Percentiles rank a stretch among this genome's conserved stretches.
Evolutionary conservation across 2,888 invertebrate genomes (phyloP).

Genomic region (Crocallis elinguaria): DNA sequence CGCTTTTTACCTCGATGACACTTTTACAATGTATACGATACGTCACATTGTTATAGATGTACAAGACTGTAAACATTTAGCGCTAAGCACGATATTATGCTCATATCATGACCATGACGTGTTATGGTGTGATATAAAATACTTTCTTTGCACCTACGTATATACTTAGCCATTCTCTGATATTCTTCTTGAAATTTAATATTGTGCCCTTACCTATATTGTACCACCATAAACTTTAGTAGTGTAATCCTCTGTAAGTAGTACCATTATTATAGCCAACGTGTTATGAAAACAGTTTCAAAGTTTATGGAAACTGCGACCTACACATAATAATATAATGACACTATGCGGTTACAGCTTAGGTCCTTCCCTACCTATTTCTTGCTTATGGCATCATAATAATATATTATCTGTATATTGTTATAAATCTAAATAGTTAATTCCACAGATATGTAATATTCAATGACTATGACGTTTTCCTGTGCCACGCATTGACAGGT

Average conservation of each 20-base stretch:
- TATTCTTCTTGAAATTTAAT: neutral
- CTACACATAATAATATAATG: neutral
- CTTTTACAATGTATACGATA: neutral
- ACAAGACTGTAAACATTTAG: conserved; percentile 5
- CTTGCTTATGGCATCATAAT: neutral
- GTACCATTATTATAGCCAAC: conserved; percentile 38
- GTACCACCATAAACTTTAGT: neutral
- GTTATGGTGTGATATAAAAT: neutral
- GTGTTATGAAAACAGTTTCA: conserved; percentile 58
- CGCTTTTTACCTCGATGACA: neutral
- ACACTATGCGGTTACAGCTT: conserved; percentile 32
- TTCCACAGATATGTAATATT: too few species aligned
- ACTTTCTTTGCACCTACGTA: neutral
- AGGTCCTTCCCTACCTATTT: neutral
- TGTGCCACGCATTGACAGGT: too few species aligned
- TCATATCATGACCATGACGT: neutral
- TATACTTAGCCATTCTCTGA: neutral
- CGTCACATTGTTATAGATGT: conserved; percentile 1
- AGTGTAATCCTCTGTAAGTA: neutral
- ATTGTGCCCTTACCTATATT: neutral
- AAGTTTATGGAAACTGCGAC: conserved; percentile 45
- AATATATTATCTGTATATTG: too few species aligned
- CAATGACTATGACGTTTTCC: too few species aligned
- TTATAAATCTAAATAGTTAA: too few species aligned
- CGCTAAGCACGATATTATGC: too few species aligned